Percentiles rank a stretch among this genome's conserved stretches.
Conservation (phyloP, 2,797 vertebrate genomes). For the Poecilia picta region DNA sequence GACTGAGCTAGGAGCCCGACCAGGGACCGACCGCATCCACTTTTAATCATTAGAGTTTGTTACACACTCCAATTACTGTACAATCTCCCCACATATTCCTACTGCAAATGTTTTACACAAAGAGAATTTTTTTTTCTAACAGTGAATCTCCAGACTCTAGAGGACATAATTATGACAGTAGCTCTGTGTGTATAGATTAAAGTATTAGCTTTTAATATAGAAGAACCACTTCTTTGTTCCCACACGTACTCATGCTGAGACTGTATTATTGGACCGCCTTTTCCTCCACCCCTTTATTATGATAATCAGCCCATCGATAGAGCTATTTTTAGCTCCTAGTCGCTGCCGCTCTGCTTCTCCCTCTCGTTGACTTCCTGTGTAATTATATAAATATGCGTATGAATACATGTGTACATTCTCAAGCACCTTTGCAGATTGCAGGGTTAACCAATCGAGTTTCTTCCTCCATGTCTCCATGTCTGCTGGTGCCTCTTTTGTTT, state of each 20-base stretch:
- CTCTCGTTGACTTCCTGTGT: constrained; percentile 61
- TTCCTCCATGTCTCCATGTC: constrained; percentile 12
- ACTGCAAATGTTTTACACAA: constrained; percentile 19
- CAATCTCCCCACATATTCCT: constrained; percentile 10
- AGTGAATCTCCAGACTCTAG: constrained; percentile 17
- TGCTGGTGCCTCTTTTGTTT: constrained; percentile 27
- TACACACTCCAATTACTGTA: constrained; percentile 31
- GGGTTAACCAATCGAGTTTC: constrained; percentile 29
- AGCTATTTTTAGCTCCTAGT: constrained; percentile 71
- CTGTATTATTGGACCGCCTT: constrained; percentile 47
- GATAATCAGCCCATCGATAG: constrained; percentile 67
- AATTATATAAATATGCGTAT: constrained; percentile 65
- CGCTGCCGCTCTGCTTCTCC: constrained; percentile 40
- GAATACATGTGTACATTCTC: constrained; percentile 34
- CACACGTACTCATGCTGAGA: constrained; percentile 28
- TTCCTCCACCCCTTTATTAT: constrained; percentile 62
- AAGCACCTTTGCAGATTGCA: constrained; percentile 22
- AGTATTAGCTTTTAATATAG: constrained; percentile 33
- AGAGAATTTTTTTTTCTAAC: constrained; percentile 4
- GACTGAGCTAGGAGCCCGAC: constrained; percentile 14
- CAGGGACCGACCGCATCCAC: constrained; percentile 14
- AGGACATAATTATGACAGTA: constrained; percentile 24
- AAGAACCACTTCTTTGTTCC: constrained; percentile 25
- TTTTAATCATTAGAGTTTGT: constrained; percentile 36
- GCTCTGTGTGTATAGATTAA: constrained; percentile 27